Conservation (phyloP, 2,888 invertebrate species). For the Drosophila suboccidentalis region DNA sequence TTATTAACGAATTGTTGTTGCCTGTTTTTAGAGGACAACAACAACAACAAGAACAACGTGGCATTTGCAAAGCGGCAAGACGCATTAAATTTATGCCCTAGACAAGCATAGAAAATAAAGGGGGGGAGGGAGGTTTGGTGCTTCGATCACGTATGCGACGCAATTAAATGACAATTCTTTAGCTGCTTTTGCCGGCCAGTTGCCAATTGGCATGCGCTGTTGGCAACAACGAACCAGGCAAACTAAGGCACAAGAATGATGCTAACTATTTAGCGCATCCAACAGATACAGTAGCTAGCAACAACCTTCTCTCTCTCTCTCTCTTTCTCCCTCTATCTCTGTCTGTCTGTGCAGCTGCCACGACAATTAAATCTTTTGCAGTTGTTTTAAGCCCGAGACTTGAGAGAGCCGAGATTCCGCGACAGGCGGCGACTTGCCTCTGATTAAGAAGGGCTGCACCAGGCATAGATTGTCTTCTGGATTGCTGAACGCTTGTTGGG, state of each 20-base stretch:
- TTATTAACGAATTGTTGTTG: conserved; percentile 80
- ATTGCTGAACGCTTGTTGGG: conserved; percentile 42
- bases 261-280: conserved; percentile 81
- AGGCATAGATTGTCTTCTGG: conserved; percentile 56
- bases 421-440: conserved; percentile 44
- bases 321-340: neutral
- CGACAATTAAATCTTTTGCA: conserved; percentile 77
- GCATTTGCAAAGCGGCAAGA: conserved; percentile 71
- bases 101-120: conserved; percentile 11
- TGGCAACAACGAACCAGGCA: conserved; percentile 40
- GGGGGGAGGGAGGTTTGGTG: conserved; percentile 35
- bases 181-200: conserved; percentile 65
- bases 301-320: neutral
- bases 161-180: conserved; percentile 85
- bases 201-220: conserved; percentile 74
- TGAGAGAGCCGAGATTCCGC: conserved; percentile 63
- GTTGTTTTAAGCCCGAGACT: conserved; percentile 64
- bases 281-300: conserved; percentile 67
- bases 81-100: conserved; percentile 77
- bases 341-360: conserved; percentile 47
- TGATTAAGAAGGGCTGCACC: conserved; percentile 76
- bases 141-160: conserved; percentile 85
- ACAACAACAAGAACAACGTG: conserved; percentile 10
- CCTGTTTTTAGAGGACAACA: conserved; percentile 55
- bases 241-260: conserved; percentile 79